phyloP scores from a whole-genome alignment of 2,113 vertebrate species.

The Oostethus manadensis region DNA sequence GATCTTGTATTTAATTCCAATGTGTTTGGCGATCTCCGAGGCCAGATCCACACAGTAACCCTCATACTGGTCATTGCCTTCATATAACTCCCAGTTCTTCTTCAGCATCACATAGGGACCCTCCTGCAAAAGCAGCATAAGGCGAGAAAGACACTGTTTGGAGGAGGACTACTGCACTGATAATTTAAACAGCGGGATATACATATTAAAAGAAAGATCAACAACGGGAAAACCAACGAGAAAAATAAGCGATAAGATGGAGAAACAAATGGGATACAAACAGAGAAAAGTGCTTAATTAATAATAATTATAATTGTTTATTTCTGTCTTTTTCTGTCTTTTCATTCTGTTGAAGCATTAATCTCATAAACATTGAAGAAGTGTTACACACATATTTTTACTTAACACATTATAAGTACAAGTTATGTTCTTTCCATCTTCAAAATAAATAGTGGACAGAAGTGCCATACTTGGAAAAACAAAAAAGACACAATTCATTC shows the following conservation, averaged over 20 bases:
- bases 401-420: no score
- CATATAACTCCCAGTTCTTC: conserved; percentile 97
- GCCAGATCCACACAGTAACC: conserved; percentile 99
- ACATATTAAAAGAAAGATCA: neutral
- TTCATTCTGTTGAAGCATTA: no score
- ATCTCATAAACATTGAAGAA: no score
- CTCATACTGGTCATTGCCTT: conserved; percentile 97
- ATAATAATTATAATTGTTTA: no score
- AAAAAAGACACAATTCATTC: no score
- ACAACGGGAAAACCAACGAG: conserved; percentile 2
- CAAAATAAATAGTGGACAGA: no score
- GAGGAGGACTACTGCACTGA: conserved; percentile 33
- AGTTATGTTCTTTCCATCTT: no score
- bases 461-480: no score
- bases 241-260: neutral
- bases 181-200: neutral
- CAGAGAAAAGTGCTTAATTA: no score
- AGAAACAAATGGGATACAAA: neutral
- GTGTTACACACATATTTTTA: no score
- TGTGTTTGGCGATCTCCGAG: conserved; percentile 98
- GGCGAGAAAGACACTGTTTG: conserved; percentile 59
- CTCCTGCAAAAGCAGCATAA: conserved; percentile 81
- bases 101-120: conserved; percentile 99
- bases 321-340: no score
- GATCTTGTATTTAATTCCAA: conserved; percentile 98